phyloP scores from a whole-genome alignment of 37 sponge, comb jelly and placozoan species.

The Mnemiopsis leidyi region DNA sequence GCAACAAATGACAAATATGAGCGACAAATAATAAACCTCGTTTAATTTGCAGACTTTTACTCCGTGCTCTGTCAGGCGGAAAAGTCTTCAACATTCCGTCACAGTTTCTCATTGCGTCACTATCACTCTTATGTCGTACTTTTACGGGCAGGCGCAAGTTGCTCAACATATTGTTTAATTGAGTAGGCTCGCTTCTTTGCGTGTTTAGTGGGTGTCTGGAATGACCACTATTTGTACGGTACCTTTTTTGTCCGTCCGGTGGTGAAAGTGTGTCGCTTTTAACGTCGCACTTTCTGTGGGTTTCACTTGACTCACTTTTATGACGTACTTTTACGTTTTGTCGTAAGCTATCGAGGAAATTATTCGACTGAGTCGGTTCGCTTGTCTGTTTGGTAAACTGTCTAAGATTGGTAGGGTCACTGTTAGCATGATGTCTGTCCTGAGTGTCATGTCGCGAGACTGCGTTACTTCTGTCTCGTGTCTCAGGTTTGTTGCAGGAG shows the following conservation, averaged over 20 bases:
- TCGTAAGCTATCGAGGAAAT: too few relatives aligned
- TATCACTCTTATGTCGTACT: slow-evolving; percentile 26
- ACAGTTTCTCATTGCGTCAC: background rate
- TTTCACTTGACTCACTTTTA: too few relatives aligned
- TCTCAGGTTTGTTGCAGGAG: too few relatives aligned
- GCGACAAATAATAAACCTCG: background rate
- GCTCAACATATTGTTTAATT: background rate
- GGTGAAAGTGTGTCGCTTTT: too few relatives aligned
- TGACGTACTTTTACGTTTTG: too few relatives aligned
- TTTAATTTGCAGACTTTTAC: background rate
- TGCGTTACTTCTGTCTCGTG: background rate
- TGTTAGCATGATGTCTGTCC: too few relatives aligned
- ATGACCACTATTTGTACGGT: background rate
- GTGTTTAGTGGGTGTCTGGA: background rate
- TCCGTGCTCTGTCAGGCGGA: background rate
- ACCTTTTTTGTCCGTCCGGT: background rate
- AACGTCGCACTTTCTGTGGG: too few relatives aligned
- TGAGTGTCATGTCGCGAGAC: background rate
- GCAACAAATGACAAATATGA: too few relatives aligned
- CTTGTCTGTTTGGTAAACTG: too few relatives aligned
- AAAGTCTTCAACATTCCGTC: background rate
- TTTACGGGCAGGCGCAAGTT: background rate
- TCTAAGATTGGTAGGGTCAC: too few relatives aligned
- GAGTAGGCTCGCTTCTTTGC: background rate
- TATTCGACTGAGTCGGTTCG: too few relatives aligned